phyloP scores from a whole-genome alignment of 2,888 invertebrate species.

The Kuschelorhynchus macadamiae region DNA sequence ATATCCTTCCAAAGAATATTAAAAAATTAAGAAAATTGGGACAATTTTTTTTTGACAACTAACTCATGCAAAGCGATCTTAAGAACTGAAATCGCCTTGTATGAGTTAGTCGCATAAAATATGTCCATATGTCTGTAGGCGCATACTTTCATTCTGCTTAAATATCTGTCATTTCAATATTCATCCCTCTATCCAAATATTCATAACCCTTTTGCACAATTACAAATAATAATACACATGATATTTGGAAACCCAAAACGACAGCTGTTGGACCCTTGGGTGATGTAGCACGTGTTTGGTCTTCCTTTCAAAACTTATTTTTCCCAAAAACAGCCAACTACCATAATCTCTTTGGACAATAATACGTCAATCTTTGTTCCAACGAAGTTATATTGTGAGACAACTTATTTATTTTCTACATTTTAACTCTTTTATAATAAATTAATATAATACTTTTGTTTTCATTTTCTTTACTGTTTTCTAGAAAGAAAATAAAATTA shows the following conservation, averaged over 20 bases:
- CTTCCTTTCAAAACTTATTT: constrained; percentile 30
- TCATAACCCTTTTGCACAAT: constrained; percentile 47
- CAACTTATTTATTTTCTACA: no score
- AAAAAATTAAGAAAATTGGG: no score
- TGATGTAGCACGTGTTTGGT: constrained; percentile 31
- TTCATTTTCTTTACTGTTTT: no score
- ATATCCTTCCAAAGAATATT: no score
- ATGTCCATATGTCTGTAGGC: constrained; percentile 1
- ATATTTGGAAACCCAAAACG: constrained; percentile 32
- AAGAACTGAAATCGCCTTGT: background rate
- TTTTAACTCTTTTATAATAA: no score
- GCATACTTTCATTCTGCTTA: constrained; percentile 22
- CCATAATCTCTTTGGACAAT: constrained; percentile 35
- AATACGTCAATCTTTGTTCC: constrained; percentile 15
- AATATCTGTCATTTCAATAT: constrained; percentile 24
- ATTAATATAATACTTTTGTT: no score
- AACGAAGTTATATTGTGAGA: constrained; percentile 7
- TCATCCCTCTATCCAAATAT: constrained; percentile 27
- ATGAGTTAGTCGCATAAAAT: background rate
- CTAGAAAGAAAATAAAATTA: no score
- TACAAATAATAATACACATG: constrained; percentile 44
- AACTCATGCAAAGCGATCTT: no score
- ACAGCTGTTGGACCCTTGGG: constrained; percentile 33
- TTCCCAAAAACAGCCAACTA: constrained; percentile 40
- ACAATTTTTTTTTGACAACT: no score